Evolutionary conservation across 2,888 invertebrate genomes (phyloP), one percentile per base, ranked within the genome.

Genomic region (Mythimna lalbum): DNA sequence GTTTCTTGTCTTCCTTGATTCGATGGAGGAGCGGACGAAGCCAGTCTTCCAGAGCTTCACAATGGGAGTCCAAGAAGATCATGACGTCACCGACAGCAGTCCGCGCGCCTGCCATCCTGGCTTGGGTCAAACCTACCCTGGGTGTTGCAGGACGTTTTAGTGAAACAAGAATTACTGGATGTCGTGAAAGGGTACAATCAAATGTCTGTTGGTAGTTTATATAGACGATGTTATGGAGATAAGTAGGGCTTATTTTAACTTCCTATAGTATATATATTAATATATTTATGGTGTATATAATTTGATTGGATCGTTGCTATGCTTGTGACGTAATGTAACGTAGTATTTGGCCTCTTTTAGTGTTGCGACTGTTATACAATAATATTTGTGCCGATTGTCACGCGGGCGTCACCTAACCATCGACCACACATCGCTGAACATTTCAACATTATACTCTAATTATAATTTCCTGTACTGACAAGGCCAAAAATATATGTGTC

Each of bases 11-110:
- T 73, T 87, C 60, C 80, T 93, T 92, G 97, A 99, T 98, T 70
- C 98, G 96, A 60, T 98, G 97, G 71, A 99, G 95, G 36, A 99
- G 93, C 0, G 99, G 99, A 89, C 99, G 98, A 70, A 99, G 96
- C 98, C 98, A 99, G 80, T 97, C 97, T 19, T 90, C 89, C 59
- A 96, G 96, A 2, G 97, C 97, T 94, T 99, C 99, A 91, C 98
- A 99, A 91, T 99, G 99, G 0, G 98, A 97, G 94, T 99, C 99
- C 72, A 99, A 95, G 93, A 99, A 99, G 61, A 99, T 96, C 69
- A 99, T 91, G 92, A 75, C 99, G 96, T 4, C 74, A 21, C 78
- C 85, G 2, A 19, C 43, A 12, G 86, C 85, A 0, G 27, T 78
- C 78, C 97, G 96, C 2, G 99, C 99, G 57, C 99, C 99, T 63